Evolutionary conservation across 2,113 vertebrate genomes (phyloP).

Genomic region (Lepus americanus): DNA sequence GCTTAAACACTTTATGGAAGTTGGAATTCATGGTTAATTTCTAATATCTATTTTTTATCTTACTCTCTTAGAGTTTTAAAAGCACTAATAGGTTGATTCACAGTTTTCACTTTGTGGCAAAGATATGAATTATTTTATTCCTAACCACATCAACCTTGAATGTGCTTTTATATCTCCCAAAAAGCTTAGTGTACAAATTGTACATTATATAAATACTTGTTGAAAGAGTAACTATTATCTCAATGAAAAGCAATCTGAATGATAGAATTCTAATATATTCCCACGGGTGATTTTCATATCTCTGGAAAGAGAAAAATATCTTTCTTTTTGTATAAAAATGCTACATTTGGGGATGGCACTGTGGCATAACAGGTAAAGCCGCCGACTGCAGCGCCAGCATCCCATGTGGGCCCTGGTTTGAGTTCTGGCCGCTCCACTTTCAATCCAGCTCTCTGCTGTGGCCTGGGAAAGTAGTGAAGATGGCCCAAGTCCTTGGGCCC

Average conservation of each 20-base stretch:
- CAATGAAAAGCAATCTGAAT: neutral
- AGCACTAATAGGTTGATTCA: neutral
- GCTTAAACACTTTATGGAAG: neutral
- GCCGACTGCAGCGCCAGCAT: too few species aligned
- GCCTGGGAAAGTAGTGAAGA: too few species aligned
- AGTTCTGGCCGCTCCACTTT: too few species aligned
- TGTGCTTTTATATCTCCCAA: neutral
- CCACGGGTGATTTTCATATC: neutral
- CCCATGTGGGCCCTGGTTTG: too few species aligned
- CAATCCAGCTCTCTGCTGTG: too few species aligned
- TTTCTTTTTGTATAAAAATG: conserved; percentile 49
- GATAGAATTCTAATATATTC: neutral
- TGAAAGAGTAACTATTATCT: conserved; percentile 19
- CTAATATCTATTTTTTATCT: neutral
- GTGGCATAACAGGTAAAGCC: too few species aligned
- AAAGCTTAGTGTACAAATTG: neutral
- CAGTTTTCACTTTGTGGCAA: conserved; percentile 18
- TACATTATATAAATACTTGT: conserved; percentile 7
- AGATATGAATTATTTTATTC: neutral
- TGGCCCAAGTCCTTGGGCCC: too few species aligned
- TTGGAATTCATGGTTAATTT: neutral
- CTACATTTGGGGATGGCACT: neutral
- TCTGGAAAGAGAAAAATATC: conserved; percentile 38
- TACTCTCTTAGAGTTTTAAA: neutral
- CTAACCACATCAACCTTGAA: neutral